Percentiles rank a stretch among this genome's conserved stretches.
phyloP scores from a whole-genome alignment of 1,140 invertebrate genomes.

The Drosophila pachea region DNA sequence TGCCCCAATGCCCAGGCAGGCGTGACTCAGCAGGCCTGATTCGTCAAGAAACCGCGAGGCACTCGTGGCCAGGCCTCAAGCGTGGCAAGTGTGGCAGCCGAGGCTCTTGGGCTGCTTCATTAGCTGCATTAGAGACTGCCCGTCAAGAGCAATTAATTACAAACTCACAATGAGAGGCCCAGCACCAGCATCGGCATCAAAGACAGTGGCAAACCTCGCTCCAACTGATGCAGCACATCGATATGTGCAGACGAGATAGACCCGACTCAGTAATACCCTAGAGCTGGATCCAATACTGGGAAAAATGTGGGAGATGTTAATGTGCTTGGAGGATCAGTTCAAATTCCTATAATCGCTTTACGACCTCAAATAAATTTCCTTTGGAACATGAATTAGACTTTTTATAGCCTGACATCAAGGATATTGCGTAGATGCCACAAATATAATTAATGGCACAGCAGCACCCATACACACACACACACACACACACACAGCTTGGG shows the following conservation, averaged over 20 bases:
- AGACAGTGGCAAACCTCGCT: constrained; percentile 2
- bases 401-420: too few species aligned
- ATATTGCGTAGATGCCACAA: constrained; percentile 7
- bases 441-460: constrained; percentile 60
- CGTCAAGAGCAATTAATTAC: constrained; percentile 41
- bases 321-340: too few species aligned
- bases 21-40: constrained; percentile 17
- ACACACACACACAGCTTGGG: neutral
- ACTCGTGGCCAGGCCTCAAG: neutral
- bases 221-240: neutral
- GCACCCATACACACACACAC: neutral
- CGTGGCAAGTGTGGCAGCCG: neutral
- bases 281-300: too few species aligned
- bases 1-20: neutral
- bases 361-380: too few species aligned
- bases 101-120: constrained; percentile 20
- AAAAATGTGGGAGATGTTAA: too few species aligned
- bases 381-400: too few species aligned
- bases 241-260: too few species aligned
- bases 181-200: constrained; percentile 8
- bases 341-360: too few species aligned
- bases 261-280: too few species aligned
- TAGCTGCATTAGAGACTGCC: constrained; percentile 20
- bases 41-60: constrained; percentile 14
- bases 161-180: constrained; percentile 4